phyloP scores from a whole-genome alignment of 2,888 invertebrate genomes.

The Sisyra terminalis region DNA sequence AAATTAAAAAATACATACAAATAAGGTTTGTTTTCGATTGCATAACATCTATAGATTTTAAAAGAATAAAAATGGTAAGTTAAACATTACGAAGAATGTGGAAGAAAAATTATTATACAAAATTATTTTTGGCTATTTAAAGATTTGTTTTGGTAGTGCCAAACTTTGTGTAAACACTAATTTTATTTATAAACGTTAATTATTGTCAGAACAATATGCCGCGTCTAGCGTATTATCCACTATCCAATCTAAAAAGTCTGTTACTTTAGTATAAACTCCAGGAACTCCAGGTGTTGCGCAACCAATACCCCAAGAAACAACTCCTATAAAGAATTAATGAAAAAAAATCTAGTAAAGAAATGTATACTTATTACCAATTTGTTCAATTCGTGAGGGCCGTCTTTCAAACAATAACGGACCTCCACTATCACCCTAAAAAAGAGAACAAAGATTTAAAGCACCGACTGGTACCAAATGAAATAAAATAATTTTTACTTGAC shows the following conservation, averaged over 20 bases:
- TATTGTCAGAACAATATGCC: conserved; percentile 20
- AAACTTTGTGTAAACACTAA: too few species aligned
- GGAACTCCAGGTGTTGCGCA: conserved; percentile 38
- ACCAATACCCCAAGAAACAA: conserved; percentile 49
- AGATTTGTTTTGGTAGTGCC: too few species aligned
- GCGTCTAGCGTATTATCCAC: conserved; percentile 22
- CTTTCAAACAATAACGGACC: conserved; percentile 40
- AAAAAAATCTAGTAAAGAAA: conserved; percentile 8
- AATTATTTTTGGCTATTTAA: too few species aligned
- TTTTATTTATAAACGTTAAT: not conserved
- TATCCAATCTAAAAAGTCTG: conserved; percentile 38
- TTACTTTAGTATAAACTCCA: conserved; percentile 45
- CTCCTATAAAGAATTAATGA: conserved; percentile 26
- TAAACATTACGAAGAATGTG: not conserved
- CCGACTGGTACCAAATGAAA: too few species aligned
- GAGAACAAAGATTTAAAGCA: too few species aligned
- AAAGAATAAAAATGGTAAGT: too few species aligned
- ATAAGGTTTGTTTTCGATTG: too few species aligned
- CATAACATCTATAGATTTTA: too few species aligned
- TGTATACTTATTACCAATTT: conserved; percentile 36
- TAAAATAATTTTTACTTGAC: conserved; percentile 34
- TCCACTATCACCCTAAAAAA: conserved; percentile 51
- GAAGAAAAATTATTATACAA: too few species aligned
- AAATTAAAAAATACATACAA: too few species aligned
- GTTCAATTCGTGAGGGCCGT: conserved; percentile 34